Conservation (phyloP, 2,113 vertebrate genomes). For the Ramphastos sulfuratus region DNA sequence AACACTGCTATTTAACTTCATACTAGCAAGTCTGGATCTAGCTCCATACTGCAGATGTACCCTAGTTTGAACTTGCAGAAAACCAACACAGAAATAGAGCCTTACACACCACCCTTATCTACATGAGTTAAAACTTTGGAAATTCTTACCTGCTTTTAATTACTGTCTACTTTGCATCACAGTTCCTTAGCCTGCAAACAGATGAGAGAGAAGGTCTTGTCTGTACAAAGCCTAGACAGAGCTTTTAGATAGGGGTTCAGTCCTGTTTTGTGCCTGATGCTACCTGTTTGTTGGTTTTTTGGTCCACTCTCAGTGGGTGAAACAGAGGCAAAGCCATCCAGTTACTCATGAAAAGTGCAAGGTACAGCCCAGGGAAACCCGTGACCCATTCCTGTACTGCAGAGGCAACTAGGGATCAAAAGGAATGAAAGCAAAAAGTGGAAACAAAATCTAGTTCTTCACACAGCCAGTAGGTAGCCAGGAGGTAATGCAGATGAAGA, state of each 20-base stretch:
- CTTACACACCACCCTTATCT: not conserved
- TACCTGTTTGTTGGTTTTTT: not conserved
- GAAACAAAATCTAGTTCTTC: not conserved
- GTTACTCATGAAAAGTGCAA: not conserved
- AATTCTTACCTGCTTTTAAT: not conserved
- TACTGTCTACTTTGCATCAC: not conserved
- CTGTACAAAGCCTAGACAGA: not conserved
- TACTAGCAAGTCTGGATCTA: not conserved
- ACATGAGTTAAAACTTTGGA: not conserved
- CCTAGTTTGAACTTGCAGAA: not conserved
- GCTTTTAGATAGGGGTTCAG: not conserved
- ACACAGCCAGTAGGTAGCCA: not conserved
- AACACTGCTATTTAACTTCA: not conserved
- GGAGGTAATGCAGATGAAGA: not conserved
- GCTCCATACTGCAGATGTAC: not conserved
- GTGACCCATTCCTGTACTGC: not conserved
- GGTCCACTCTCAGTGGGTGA: not conserved
- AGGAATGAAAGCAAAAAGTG: not conserved
- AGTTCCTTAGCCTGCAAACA: not conserved
- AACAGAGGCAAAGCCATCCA: not conserved
- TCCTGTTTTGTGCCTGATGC: not conserved
- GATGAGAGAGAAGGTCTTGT: not conserved
- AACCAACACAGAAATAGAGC: not conserved
- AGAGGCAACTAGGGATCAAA: not conserved
- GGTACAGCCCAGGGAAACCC: not conserved